Evolutionary conservation across 2,113 vertebrate genomes (phyloP), one percentile per base, ranked within the genome.

Genomic region (Struthidea cinerea): DNA sequence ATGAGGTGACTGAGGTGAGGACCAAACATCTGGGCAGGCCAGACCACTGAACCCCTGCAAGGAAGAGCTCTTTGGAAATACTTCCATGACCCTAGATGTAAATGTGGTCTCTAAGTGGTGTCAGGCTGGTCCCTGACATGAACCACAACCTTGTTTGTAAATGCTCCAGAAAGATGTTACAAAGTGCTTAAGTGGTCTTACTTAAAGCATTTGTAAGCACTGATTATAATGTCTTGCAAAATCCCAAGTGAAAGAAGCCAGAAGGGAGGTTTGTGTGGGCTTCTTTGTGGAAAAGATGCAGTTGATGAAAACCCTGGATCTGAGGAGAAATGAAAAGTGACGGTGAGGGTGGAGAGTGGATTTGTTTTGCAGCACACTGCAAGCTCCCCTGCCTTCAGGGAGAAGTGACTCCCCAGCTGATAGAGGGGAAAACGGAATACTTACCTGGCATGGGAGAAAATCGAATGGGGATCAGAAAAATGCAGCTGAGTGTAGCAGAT

Each of bases 111-210:
- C 56, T 16, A 24, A 68, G 74, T 18, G 20, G 44, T 79, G 56
- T 37, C 21, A 20, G 39, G 44, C 61, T 63, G 13, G 11, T 44
- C 49, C 28, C 21, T 49, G 30, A 18, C 17, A 11, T 0, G 0
- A 71, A n/a, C 26, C 16, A 30, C 47, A 55, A 2, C 55, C 37
- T 61, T 65, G 22, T 73, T 69, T 68, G 39, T 59, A 75, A 47
- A 32, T 4, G 19, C 15, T 64, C 16, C 41, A 39, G 47, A 23
- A 80, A 13, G 52, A 64, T 42, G 47, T 52, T 81, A 12, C 0
- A 0, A 50, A 81, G 23, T 10, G 52, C 33, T 52, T 61, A 46
- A 24, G 15, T 46, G 44, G 30, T 73, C 44, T 47, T 41, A 23
- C 35, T 68, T 37, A n/a, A 52, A 79, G 17, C 26, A 32, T 35